A percentile compares a stretch with the other conserved stretches of the same genome.
Evolutionary conservation across 2,888 invertebrate genomes (phyloP).

Genomic region (Drosophila algonquin): DNA sequence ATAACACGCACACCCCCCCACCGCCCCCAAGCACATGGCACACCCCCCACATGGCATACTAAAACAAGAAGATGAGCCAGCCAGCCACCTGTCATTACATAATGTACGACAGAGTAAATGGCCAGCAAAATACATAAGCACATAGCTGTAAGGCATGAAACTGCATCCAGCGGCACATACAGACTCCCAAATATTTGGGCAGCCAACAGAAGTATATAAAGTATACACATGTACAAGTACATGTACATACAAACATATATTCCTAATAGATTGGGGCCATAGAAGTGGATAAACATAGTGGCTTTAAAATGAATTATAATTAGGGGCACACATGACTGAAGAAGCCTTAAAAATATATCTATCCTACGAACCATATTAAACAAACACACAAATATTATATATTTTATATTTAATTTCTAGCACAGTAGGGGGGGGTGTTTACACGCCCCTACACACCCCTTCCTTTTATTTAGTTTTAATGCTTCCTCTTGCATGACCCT

Average conservation of each 20-base stretch:
- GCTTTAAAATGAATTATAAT: slow-evolving; percentile 37
- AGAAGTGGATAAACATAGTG: slow-evolving; percentile 26
- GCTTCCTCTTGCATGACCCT: slow-evolving; percentile 7
- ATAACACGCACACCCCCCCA: slow-evolving; percentile 29
- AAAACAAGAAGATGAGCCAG: not conserved
- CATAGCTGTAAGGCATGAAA: slow-evolving; percentile 31
- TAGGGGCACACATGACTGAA: slow-evolving; percentile 14
- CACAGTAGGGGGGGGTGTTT: too few species aligned
- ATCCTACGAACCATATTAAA: too few species aligned
- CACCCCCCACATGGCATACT: not conserved
- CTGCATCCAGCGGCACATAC: slow-evolving; percentile 31
- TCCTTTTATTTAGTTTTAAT: not conserved
- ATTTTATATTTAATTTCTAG: not conserved
- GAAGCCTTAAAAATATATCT: too few species aligned
- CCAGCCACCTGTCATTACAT: slow-evolving; percentile 19
- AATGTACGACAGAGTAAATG: slow-evolving; percentile 35
- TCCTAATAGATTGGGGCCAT: not conserved
- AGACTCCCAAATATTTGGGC: slow-evolving; percentile 35
- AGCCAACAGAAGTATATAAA: slow-evolving; percentile 25
- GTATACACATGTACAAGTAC: not conserved
- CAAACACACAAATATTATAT: not conserved
- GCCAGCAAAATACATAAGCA: slow-evolving; percentile 15
- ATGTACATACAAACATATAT: not conserved
- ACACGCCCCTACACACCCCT: too few species aligned
- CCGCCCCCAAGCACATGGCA: not conserved